phyloP scores from a whole-genome alignment of 2,888 invertebrate genomes.

The Dioctria rufipes region DNA sequence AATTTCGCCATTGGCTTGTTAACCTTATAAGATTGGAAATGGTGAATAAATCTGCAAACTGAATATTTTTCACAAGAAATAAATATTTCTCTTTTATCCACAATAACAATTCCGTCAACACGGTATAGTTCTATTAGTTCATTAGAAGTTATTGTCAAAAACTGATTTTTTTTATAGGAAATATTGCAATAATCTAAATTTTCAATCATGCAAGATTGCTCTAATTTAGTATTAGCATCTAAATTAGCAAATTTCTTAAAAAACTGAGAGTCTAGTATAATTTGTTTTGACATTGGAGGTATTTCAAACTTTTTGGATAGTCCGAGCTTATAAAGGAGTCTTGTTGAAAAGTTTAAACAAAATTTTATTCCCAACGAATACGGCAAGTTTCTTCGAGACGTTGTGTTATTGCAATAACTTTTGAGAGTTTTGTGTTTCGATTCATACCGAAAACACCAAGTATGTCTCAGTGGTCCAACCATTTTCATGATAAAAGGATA shows the following conservation, averaged over 20 bases:
- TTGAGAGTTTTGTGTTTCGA: slow-evolving; percentile 53
- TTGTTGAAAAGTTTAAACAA: slow-evolving; percentile 52
- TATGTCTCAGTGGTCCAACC: slow-evolving; percentile 52
- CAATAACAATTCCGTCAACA: neutral
- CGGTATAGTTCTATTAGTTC: neutral
- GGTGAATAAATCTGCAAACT: neutral
- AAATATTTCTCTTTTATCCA: neutral
- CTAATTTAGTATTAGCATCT: neutral
- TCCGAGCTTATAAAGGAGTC: slow-evolving; percentile 2
- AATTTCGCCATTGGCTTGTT: neutral
- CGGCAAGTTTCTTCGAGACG: slow-evolving; percentile 50
- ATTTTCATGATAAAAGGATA: slow-evolving; percentile 48
- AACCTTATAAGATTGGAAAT: slow-evolving; percentile 12
- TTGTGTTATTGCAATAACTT: slow-evolving; percentile 48
- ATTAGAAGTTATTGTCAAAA: neutral
- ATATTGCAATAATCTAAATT: neutral
- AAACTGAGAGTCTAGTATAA: neutral
- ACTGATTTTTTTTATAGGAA: neutral
- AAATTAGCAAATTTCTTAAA: neutral
- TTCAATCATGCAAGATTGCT: neutral
- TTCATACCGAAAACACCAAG: slow-evolving; percentile 55
- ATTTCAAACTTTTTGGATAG: neutral
- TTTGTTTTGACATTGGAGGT: neutral
- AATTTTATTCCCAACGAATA: slow-evolving; percentile 51
- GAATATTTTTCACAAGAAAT: neutral